These are phyloP conservation scores for Muscina levida DNA, from an alignment of 2,888 invertebrate genomes.

Conservation along the genomic window DNA sequence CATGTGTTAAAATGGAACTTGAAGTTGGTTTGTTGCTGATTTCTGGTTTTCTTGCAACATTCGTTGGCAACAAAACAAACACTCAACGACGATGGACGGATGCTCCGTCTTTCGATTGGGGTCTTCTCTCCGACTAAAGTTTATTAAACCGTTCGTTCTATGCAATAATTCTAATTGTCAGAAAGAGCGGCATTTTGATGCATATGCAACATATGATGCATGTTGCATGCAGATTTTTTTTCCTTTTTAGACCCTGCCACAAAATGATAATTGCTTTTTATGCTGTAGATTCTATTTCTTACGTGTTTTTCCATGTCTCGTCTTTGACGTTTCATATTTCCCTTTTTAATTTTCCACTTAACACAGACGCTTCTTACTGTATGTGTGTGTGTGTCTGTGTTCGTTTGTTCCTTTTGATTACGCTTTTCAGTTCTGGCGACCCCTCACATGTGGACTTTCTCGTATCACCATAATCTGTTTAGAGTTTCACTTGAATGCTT, in stretches of 20 bases:
- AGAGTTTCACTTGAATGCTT: constrained; percentile 26
- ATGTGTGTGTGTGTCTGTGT: neutral
- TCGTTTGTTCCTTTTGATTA: too few relatives aligned
- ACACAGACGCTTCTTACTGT: neutral
- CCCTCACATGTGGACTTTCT: too few relatives aligned
- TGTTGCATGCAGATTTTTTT: constrained; percentile 20
- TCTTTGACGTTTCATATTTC: constrained; percentile 33
- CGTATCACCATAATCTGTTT: too few relatives aligned
- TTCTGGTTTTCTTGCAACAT: constrained; percentile 21
- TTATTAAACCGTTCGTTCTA: constrained; percentile 46
- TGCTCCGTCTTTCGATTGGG: neutral
- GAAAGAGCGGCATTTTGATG: constrained; percentile 1
- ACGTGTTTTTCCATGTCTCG: constrained; percentile 12
- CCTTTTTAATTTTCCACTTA: constrained; percentile 41
- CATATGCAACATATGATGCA: constrained; percentile 21
- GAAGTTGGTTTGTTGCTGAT: constrained; percentile 9
- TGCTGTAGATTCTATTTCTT: neutral
- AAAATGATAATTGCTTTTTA: constrained; percentile 14
- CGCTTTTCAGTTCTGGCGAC: too few relatives aligned
- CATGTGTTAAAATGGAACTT: constrained; percentile 46
- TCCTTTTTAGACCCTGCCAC: neutral
- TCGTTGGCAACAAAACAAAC: constrained; percentile 5
- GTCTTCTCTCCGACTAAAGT: constrained; percentile 43
- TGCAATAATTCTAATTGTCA: constrained; percentile 31
- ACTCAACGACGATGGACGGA: neutral